Evolutionary conservation across 1,140 invertebrate genomes (phyloP).

Genomic region (Drosophila setifemur): DNA sequence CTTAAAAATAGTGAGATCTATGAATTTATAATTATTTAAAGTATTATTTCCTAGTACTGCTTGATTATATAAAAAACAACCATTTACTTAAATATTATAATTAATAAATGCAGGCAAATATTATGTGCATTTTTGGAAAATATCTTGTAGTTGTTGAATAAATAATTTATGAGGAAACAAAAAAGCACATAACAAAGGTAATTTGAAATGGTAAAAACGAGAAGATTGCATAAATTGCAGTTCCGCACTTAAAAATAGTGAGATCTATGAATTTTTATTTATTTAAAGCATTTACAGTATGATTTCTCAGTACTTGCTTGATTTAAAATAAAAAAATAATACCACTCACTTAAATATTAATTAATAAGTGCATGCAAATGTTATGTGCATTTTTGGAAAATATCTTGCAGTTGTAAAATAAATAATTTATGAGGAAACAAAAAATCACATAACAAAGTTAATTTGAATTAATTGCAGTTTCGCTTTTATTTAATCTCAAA

Average conservation of each 20-base stretch:
- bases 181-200: neutral
- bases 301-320: no score
- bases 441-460: neutral
- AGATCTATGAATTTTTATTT: neutral
- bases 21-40: no score
- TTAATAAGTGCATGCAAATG: slow-evolving; percentile 1
- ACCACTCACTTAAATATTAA: no score
- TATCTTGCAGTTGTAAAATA: neutral
- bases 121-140: neutral
- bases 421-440: neutral
- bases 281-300: no score
- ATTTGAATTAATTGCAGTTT: neutral
- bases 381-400: neutral
- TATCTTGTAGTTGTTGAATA: neutral
- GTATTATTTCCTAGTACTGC: no score
- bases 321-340: no score
- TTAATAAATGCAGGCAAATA: slow-evolving; percentile 2
- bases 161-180: neutral
- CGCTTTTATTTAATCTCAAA: no score
- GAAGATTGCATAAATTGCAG: neutral
- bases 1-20: neutral
- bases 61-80: no score
- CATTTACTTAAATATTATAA: no score
- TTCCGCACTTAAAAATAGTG: no score
- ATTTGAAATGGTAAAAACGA: neutral